Evolutionary conservation across 2,888 invertebrate genomes (phyloP).

Genomic region (Notodonta dromedarius): DNA sequence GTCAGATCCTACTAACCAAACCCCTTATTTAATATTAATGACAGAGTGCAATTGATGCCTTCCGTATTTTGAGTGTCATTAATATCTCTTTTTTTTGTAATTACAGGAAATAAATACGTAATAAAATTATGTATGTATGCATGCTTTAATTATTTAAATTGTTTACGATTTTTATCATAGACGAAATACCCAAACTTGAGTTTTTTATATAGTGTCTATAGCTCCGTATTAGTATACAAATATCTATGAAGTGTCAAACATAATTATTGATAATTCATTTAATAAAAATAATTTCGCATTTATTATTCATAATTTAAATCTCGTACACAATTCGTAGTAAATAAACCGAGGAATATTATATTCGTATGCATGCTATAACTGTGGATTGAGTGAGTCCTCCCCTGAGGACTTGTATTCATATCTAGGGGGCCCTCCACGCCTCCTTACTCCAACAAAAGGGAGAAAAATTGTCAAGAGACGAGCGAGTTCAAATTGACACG

Average conservation of each 20-base stretch:
- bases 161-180: too few species aligned
- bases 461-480: constrained; percentile 68
- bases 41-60: background rate
- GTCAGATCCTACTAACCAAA: background rate
- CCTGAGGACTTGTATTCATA: constrained; percentile 56
- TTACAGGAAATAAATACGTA: background rate
- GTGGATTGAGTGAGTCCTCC: constrained; percentile 46
- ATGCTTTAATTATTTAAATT: too few species aligned
- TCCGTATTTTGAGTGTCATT: background rate
- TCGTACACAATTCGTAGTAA: background rate
- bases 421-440: constrained; percentile 52
- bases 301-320: too few species aligned
- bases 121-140: background rate
- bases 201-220: too few species aligned
- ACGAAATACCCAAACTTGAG: too few species aligned
- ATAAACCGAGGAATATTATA: constrained; percentile 18
- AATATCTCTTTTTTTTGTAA: background rate
- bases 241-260: too few species aligned
- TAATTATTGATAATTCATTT: too few species aligned
- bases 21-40: background rate
- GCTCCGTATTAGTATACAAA: too few species aligned
- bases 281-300: too few species aligned
- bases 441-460: constrained; percentile 60
- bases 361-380: constrained; percentile 35
- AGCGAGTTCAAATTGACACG: constrained; percentile 65